Base-by-base conservation (phyloP, 2,888 invertebrate species). In the Rhopalosiphum nymphaeae region DNA sequence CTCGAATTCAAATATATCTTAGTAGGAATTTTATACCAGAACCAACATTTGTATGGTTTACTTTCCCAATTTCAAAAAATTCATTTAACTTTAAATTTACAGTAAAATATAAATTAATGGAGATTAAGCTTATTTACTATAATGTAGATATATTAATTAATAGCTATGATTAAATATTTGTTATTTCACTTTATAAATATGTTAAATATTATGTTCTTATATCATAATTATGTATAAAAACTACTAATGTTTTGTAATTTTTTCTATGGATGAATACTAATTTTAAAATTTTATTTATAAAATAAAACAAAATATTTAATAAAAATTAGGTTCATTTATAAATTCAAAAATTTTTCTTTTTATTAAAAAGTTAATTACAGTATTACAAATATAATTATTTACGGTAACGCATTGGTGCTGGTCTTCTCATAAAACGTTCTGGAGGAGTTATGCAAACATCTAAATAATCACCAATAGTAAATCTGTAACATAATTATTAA, bases 391-490 rank as follows among this genome's bases (percentile, higher is more conserved):
- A 21, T 13, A 93, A 56, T 94, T 94, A 94, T 36, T 94, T 94
- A 86, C 94, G 89, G n/a, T 94, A 94, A 29, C 94, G 94, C 94
- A 94, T 94, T 29, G 92, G 67, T 86, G 97, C 96, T 16, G 93
- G 90, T 95, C 97, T 97, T 96, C 97, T 96, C 95, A 96, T 96
- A 95, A 96, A 96, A 1, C 97, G 97, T 96, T 97, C 97, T 0
- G 98, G 98, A 67, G 98, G 97, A 53, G 98, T 98, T 94, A 95
- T 95, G 87, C 95, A 95, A 53, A 99, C 99, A 96, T 99, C 99
- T 96, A 99, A 97, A 96, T 98, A 99, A 96, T 99, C 99, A 0
- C 99, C 99, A 95, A 99, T 98, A 95, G 98, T 97, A 96, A 99
- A 99, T 95, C 99, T 97, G 95, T 96, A 96, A 94, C 46, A 93